Conservation (phyloP, 1,140 invertebrate species). For the Parapsyche elsis region DNA sequence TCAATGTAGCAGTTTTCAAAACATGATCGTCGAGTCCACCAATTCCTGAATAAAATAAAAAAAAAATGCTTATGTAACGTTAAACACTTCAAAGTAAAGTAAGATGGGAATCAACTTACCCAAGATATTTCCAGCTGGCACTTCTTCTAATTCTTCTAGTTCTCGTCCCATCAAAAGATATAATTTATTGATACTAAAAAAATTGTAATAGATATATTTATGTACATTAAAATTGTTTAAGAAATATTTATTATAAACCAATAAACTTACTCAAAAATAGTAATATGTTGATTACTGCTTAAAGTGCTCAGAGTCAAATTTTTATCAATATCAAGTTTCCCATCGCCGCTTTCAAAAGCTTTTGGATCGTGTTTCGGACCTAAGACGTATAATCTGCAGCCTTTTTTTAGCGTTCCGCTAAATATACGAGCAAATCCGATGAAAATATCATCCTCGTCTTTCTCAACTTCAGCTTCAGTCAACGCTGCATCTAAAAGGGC, state of each 20-base stretch:
- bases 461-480: slow-evolving; percentile 59
- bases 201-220: background rate
- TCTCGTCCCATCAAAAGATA: slow-evolving; percentile 96
- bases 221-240: slow-evolving; percentile 28
- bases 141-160: slow-evolving; percentile 81
- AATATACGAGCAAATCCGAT: slow-evolving; percentile 95
- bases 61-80: background rate
- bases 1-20: slow-evolving; percentile 92
- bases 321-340: slow-evolving; percentile 66
- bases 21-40: slow-evolving; percentile 88
- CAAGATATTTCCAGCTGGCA: slow-evolving; percentile 90
- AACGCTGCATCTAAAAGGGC: slow-evolving; percentile 50
- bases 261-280: slow-evolving; percentile 63
- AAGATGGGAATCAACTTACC: slow-evolving; percentile 63
- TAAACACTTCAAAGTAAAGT: background rate
- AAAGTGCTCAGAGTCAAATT: slow-evolving; percentile 75
- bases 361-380: slow-evolving; percentile 92
- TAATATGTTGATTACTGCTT: slow-evolving; percentile 70
- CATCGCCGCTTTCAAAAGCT: slow-evolving; percentile 63
- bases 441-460: slow-evolving; percentile 76
- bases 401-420: slow-evolving; percentile 85
- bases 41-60: slow-evolving; percentile 72
- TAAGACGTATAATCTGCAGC: slow-evolving; percentile 85
- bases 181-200: slow-evolving; percentile 62
- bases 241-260: slow-evolving; percentile 9